Evolutionary conservation across 2,113 vertebrate genomes (phyloP), one percentile per base, ranked within the genome.

Genomic region (Anser cygnoides): DNA sequence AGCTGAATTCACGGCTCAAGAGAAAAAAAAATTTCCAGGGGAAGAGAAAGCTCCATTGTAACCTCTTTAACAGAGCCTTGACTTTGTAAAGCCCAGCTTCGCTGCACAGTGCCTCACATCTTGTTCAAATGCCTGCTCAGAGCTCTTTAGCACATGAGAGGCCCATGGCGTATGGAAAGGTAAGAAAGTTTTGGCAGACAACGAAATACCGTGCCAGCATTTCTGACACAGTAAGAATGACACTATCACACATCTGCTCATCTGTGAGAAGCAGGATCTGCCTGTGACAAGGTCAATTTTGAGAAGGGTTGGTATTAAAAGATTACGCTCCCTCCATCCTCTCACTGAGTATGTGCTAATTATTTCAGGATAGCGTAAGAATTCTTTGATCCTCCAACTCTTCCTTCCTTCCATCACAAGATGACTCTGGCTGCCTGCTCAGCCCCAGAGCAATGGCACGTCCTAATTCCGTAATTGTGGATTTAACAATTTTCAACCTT

Each of bases 271-370:
- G 63, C 80, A 87, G 76, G 82, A 77, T 61, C 79, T 93, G 91
- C 81, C 73, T 22, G 41, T 91, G 93, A 95, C 94, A 93, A 90
- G 89, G 93, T 94, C 92, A 90, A 44, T 96, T 97, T 93, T 93
- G 84, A 96, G 90, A 78, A 96, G 72, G 73, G 72, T 73, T 89
- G 78, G 92, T 62, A 97, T 97, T 97, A 97, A 97, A 96, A 97
- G 97, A 97, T 97, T 97, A 97, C 35, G 84, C 67, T 95, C 78
- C 85, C 83, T 96, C 87, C 80, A 88, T 89, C 84, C 91, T 89
- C 91, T 95, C 85, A 77, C 57, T 84, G 68, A 88, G 82, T 44
- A 76, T 87, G 65, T 1, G 17, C 82, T 97, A 85, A 96, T 96
- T 94, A 96, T 80, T 95, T 73, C 72, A 89, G 85, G 89, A 74